Base-by-base conservation (phyloP, 2,113 vertebrate species). In the Dolichotis patagonum region DNA sequence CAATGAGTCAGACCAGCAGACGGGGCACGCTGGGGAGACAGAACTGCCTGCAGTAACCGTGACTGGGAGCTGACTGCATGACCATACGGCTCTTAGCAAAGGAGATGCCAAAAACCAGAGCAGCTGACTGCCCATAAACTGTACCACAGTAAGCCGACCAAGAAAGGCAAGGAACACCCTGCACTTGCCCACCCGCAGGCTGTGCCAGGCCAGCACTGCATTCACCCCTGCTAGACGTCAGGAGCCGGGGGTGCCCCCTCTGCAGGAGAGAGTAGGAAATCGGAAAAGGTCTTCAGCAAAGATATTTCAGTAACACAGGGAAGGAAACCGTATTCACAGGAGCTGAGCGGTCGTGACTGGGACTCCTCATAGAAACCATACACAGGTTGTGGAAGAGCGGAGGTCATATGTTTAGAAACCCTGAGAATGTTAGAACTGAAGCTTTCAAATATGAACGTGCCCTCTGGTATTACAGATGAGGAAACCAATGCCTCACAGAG, bases 161-260 rank as follows among this genome's bases (percentile, higher is more conserved):
- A 46, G 60, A 43, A 84, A 65, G 85, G 85, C 49, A 84, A 30
- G n/a, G 11, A 13, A 43, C 0, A 22, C 69, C 9, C 8, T 41
- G 14, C 26, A 13, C 38, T 24, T 7, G 17, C 35, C 2, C 13
- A 16, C 67, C 28, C 7, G 35, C 12, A 56, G 80, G 78, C 86
- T 35, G 49, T 30, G 32, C 30, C 63, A 28, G 5, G n/a, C 60
- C 1, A 9, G 38, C n/a, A 0, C 43, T 43, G 17, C 0, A 0
- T 82, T 81, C 13, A 1, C 0, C 46, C 20, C 32, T 82, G 71
- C 30, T 52, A 32, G 4, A 41, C 43, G 0, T 41, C 60, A 5
- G 38, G 86, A 71, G 32, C 43, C 56, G 35, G n/a, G 58, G 35
- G 35, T 38, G 38, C 81, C 17, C 77, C 65, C 6, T 22, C 87